Conservation (phyloP, 2,888 invertebrate genomes). For the Sabellastarte sp. region DNA sequence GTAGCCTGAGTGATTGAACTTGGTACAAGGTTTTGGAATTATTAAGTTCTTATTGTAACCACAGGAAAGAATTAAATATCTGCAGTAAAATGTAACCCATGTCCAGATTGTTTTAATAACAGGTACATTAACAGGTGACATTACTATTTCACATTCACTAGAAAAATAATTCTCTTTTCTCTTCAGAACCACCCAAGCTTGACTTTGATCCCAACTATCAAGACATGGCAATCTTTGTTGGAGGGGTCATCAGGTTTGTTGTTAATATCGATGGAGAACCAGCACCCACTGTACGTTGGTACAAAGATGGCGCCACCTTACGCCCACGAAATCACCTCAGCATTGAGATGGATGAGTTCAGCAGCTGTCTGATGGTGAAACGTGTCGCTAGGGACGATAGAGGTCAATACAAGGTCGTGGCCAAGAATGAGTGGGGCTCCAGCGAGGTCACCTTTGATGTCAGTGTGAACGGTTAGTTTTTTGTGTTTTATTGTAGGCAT, state of each 20-base stretch:
- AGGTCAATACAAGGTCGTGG: slow-evolving; percentile 32
- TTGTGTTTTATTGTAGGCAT: background rate
- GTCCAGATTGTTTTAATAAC: too few species aligned
- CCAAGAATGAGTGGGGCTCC: slow-evolving; percentile 33
- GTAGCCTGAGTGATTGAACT: too few species aligned
- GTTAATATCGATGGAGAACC: slow-evolving; percentile 30
- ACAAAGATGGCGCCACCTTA: slow-evolving; percentile 26
- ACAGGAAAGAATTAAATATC: too few species aligned
- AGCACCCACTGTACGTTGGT: slow-evolving; percentile 18
- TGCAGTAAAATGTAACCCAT: too few species aligned
- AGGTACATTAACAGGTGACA: too few species aligned
- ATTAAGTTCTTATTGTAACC: too few species aligned
- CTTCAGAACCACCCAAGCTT: slow-evolving; percentile 28
- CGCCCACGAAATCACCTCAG: slow-evolving; percentile 12
- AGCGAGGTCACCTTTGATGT: slow-evolving; percentile 24
- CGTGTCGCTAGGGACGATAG: slow-evolving; percentile 33
- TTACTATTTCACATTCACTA: too few species aligned
- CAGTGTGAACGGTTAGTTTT: slow-evolving; percentile 29
- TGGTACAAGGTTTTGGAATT: too few species aligned
- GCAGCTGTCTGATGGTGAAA: slow-evolving; percentile 62
- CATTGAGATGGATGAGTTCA: slow-evolving; percentile 68
- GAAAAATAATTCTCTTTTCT: too few species aligned
- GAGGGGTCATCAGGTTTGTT: slow-evolving; percentile 23
- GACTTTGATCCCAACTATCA: slow-evolving; percentile 25
- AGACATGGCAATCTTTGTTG: slow-evolving; percentile 21